phyloP scores from a whole-genome alignment of 2,888 invertebrate species.

The Euclidia mi region DNA sequence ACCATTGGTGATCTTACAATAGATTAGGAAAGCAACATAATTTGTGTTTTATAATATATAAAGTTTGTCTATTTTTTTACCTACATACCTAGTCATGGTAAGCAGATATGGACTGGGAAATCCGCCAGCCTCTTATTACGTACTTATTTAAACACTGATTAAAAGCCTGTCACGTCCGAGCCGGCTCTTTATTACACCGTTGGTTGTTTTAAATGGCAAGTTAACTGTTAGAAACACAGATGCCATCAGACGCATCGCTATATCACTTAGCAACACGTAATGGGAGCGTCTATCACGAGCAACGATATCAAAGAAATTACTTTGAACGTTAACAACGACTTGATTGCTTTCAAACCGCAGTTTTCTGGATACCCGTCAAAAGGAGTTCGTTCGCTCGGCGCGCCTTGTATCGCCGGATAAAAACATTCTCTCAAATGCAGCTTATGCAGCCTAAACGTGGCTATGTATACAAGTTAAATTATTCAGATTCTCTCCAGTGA shows the following conservation, averaged over 20 bases:
- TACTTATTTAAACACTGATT: conserved; percentile 38
- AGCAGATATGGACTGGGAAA: conserved; percentile 5
- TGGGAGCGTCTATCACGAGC: conserved; percentile 55
- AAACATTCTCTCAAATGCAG: conserved; percentile 70
- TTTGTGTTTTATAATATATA: no score
- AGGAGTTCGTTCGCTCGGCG: conserved; percentile 50
- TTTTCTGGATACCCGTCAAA: conserved; percentile 73
- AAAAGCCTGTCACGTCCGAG: conserved; percentile 43
- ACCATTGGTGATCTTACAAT: no score
- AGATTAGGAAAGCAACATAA: no score
- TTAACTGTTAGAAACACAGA: conserved; percentile 26
- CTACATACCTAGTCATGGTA: no score
- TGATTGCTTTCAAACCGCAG: conserved; percentile 81
- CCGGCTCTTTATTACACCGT: conserved; percentile 34
- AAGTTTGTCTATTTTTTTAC: no score
- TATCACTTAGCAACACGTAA: conserved; percentile 47
- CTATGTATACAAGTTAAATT: conserved; percentile 68
- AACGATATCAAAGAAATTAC: conserved; percentile 80
- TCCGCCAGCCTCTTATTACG: conserved; percentile 1
- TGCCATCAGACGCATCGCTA: conserved; percentile 33
- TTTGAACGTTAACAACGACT: conserved; percentile 77
- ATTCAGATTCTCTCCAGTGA: conserved; percentile 69
- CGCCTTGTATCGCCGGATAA: conserved; percentile 62
- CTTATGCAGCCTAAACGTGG: conserved; percentile 63
- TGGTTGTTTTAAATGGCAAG: conserved; percentile 16